phyloP scores from a whole-genome alignment of 2,888 invertebrate species.

The Platycheirus albimanus region DNA sequence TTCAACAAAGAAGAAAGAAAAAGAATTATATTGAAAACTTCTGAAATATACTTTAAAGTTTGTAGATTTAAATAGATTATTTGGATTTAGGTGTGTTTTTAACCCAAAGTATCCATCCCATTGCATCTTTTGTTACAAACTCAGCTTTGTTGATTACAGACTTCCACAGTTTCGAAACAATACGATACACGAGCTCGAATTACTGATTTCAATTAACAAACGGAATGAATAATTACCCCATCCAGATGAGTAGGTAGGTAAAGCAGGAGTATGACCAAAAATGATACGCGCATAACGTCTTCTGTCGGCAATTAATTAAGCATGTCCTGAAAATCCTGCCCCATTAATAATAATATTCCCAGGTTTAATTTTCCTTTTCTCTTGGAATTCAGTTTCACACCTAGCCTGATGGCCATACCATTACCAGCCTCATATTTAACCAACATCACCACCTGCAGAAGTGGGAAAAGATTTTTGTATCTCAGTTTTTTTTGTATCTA shows the following conservation, averaged over 20 bases:
- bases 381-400: constrained; percentile 12
- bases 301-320: constrained; percentile 49
- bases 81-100: too few relatives aligned
- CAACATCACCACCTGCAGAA: constrained; percentile 31
- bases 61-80: too few relatives aligned
- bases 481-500: background rate
- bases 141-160: constrained; percentile 3
- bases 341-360: constrained; percentile 38
- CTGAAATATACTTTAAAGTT: too few relatives aligned
- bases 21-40: too few relatives aligned
- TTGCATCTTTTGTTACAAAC: too few relatives aligned
- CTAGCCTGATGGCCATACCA: too few relatives aligned
- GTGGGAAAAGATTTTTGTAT: background rate
- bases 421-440: background rate
- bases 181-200: constrained; percentile 6
- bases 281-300: constrained; percentile 30
- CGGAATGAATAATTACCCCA: constrained; percentile 23
- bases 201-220: constrained; percentile 29
- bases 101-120: background rate
- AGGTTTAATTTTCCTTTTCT: background rate
- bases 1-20: too few relatives aligned
- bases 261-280: too few relatives aligned
- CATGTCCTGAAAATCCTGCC: constrained; percentile 36
- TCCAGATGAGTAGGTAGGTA: constrained; percentile 5
- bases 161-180: background rate